Conservation (phyloP, 2,888 invertebrate species). For the Plagodis pulveraria region DNA sequence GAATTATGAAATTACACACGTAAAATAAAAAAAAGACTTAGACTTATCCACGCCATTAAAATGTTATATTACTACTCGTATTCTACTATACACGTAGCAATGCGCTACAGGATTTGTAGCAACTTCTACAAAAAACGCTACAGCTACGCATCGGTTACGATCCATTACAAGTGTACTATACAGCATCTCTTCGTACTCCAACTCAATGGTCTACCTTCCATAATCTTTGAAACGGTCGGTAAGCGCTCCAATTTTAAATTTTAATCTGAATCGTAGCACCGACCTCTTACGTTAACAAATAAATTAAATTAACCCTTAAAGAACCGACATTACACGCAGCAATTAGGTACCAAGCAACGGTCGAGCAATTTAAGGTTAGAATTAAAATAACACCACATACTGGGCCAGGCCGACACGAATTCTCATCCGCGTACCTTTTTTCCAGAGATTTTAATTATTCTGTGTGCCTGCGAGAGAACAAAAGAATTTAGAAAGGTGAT, state of each 20-base stretch:
- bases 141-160: constrained; percentile 16
- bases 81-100: not conserved
- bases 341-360: constrained; percentile 58
- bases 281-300: constrained; percentile 52
- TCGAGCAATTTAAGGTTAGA: constrained; percentile 63
- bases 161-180: constrained; percentile 9
- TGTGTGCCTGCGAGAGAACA: constrained; percentile 43
- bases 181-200: constrained; percentile 9
- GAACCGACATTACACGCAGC: constrained; percentile 65
- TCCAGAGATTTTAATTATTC: constrained; percentile 61
- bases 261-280: constrained; percentile 41
- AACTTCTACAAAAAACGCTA: constrained; percentile 16
- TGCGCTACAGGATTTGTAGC: constrained; percentile 18
- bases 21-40: not conserved
- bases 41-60: not conserved
- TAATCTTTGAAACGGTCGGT: constrained; percentile 20
- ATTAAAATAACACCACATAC: constrained; percentile 62
- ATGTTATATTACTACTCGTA: not conserved
- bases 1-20: not conserved
- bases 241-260: constrained; percentile 29
- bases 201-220: constrained; percentile 15
- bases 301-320: constrained; percentile 70
- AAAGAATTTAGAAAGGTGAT: constrained; percentile 54
- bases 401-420: constrained; percentile 34
- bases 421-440: constrained; percentile 50